phyloP scores from a whole-genome alignment of 2,888 invertebrate species.

The Lymantria monacha region DNA sequence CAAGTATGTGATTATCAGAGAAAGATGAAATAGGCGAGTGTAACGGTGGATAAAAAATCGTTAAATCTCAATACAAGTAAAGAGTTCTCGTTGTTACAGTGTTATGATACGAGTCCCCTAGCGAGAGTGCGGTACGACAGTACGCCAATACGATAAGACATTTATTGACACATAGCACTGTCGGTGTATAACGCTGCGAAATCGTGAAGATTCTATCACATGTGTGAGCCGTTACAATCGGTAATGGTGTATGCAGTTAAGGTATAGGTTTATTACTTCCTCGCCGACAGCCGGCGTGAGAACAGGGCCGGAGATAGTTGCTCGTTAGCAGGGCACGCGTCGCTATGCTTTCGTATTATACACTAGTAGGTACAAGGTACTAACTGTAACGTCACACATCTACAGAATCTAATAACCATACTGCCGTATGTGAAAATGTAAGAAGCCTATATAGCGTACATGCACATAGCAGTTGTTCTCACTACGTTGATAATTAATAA shows the following conservation, averaged over 20 bases:
- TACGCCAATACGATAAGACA: slow-evolving; percentile 68
- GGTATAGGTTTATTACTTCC: slow-evolving; percentile 80
- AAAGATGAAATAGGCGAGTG: too few species aligned
- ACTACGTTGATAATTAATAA: too few species aligned
- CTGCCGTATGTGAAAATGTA: background rate
- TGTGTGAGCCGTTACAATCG: slow-evolving; percentile 72
- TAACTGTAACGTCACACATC: slow-evolving; percentile 35
- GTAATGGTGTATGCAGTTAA: slow-evolving; percentile 78
- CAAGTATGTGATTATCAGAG: too few species aligned
- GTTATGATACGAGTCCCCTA: slow-evolving; percentile 39
- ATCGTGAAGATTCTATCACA: slow-evolving; percentile 68
- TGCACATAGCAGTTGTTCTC: too few species aligned
- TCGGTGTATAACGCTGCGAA: slow-evolving; percentile 34
- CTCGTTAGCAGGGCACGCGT: slow-evolving; percentile 70
- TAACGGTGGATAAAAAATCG: background rate
- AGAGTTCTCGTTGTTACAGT: slow-evolving; percentile 16
- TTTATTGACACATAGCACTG: slow-evolving; percentile 58
- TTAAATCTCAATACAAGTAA: slow-evolving; percentile 17
- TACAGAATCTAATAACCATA: background rate
- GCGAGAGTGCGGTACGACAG: slow-evolving; percentile 38
- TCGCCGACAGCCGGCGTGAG: slow-evolving; percentile 63
- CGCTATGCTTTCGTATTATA: slow-evolving; percentile 24
- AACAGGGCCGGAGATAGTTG: slow-evolving; percentile 75
- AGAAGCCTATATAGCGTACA: too few species aligned
- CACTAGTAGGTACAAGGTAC: slow-evolving; percentile 19